phyloP scores from a whole-genome alignment of 37 sponge, comb jelly and placozoan genomes.

The Cliona cf. orientalis region DNA sequence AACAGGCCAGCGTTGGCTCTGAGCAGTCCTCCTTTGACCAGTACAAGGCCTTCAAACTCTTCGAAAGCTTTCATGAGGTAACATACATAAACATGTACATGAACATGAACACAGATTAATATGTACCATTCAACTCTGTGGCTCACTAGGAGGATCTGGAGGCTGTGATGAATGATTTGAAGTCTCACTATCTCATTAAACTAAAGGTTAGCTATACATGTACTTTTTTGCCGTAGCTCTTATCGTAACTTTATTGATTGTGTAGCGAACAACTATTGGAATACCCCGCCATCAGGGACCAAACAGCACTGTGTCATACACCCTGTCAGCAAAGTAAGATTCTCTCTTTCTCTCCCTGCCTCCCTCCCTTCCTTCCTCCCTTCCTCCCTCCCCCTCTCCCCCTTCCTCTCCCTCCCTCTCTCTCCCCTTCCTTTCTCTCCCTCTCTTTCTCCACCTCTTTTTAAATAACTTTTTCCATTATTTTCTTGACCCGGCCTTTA shows the following conservation, averaged over 20 bases:
- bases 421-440: background rate
- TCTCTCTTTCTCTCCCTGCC: background rate
- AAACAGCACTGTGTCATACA: slow-evolving; percentile 7
- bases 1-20: slow-evolving; percentile 7
- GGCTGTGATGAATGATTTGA: slow-evolving; percentile 12
- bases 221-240: background rate
- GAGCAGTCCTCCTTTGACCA: slow-evolving; percentile 29
- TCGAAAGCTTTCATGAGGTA: slow-evolving; percentile 61
- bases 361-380: background rate
- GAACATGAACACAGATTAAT: background rate
- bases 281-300: slow-evolving; percentile 20
- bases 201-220: background rate
- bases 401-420: background rate
- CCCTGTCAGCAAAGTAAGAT: slow-evolving; percentile 30
- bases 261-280: background rate
- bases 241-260: background rate
- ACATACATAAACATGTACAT: background rate
- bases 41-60: slow-evolving; percentile 60
- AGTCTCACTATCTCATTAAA: slow-evolving; percentile 20
- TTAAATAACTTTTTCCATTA: background rate
- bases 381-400: background rate
- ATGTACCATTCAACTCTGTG: slow-evolving; percentile 2
- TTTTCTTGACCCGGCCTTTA: background rate
- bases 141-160: slow-evolving; percentile 24
- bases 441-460: background rate